These are phyloP conservation scores for Cephus rjabovi DNA, from an alignment of 2,888 invertebrate species.

Conservation along the genomic window DNA sequence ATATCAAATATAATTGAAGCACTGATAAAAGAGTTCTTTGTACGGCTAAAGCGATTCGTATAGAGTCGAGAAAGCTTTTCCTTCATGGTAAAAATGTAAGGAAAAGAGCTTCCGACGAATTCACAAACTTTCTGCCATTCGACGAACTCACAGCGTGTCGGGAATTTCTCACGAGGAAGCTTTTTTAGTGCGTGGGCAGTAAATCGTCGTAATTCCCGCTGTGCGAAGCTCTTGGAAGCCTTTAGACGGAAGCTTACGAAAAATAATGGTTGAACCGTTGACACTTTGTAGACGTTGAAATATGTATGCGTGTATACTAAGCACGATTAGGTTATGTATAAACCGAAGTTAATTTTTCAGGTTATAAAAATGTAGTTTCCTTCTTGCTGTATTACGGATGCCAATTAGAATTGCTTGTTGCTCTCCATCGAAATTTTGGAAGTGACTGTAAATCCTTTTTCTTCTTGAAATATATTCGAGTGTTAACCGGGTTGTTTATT, in stretches of 20 bases:
- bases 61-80: neutral
- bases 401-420: neutral
- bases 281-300: neutral
- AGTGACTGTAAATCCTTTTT: too few relatives aligned
- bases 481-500: slow-evolving; percentile 27
- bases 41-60: neutral
- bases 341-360: neutral
- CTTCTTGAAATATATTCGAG: neutral
- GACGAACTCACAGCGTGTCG: neutral
- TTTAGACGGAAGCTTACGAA: neutral
- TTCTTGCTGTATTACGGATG: neutral
- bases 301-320: too few relatives aligned
- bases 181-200: slow-evolving; percentile 22
- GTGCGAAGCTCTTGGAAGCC: neutral
- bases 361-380: neutral
- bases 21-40: neutral
- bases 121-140: neutral
- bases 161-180: neutral
- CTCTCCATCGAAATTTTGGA: neutral
- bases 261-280: neutral
- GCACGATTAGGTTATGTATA: neutral
- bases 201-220: neutral
- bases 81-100: neutral
- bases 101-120: neutral
- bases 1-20: neutral